Evolutionary conservation across 1,140 invertebrate species (phyloP).

Genomic region (Pseudachorutes palmiensis): DNA sequence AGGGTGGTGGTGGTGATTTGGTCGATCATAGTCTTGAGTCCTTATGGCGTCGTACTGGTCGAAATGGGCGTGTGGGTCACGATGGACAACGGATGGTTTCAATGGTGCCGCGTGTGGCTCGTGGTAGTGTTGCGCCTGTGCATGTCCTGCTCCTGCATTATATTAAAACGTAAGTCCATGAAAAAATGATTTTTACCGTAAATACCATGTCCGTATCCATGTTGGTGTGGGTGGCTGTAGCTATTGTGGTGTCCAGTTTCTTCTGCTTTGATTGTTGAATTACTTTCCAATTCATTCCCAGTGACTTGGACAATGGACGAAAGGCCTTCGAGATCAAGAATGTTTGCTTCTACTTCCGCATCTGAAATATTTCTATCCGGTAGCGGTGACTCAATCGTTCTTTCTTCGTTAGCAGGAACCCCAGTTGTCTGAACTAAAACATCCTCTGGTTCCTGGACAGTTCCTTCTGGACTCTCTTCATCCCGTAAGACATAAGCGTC

Average conservation of each 20-base stretch:
- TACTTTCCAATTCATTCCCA: not conserved
- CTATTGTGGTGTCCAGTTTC: not conserved
- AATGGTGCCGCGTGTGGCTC: conserved; percentile 14
- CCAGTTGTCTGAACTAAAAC: not conserved
- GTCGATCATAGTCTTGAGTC: conserved; percentile 28
- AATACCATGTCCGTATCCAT: not conserved
- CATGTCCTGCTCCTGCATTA: not conserved
- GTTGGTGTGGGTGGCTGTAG: not conserved
- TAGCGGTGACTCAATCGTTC: not conserved
- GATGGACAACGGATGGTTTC: conserved; percentile 31
- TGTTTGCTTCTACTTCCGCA: not conserved
- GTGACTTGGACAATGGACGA: not conserved
- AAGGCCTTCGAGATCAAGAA: not conserved
- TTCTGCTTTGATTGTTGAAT: not conserved
- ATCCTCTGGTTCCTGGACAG: not conserved
- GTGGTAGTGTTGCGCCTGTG: not conserved
- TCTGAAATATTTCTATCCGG: not conserved
- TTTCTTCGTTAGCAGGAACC: not conserved
- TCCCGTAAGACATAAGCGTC: too few species aligned
- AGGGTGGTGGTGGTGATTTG: not conserved
- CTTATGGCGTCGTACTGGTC: conserved; percentile 27
- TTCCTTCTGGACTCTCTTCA: not conserved
- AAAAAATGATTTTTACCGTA: not conserved
- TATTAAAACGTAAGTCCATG: not conserved
- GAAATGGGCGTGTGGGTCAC: conserved; percentile 29